Base-by-base conservation (phyloP, 2,113 vertebrate genomes). In the Phaetusa simplex region DNA sequence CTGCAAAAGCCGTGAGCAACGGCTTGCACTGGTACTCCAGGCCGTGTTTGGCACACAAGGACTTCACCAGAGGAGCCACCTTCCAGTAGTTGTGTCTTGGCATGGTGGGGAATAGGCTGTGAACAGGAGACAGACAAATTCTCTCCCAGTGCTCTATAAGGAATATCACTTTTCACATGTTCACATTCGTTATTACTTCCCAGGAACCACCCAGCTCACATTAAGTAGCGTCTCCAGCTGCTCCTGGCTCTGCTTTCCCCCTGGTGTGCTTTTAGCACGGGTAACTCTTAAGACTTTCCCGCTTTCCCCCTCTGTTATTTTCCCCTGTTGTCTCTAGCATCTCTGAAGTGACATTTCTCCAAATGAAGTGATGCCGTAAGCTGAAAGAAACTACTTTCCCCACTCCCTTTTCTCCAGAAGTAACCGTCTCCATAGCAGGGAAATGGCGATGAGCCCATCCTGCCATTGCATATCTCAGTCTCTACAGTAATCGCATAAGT, bases 21-120 rank as follows among this genome's bases (percentile, higher is more conserved):
- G 98, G 94, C 90, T 99, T 99, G 30, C 97, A 97, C 27, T 98
- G 96, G 88, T 99, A 98, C 30, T 97, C 61, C 0, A 98, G 5
- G 74, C 98, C 97, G 0, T 99, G 97, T 76, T 98, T 98, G 95
- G 97, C 96, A 67, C 98, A 99, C 91, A 99, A 56, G 34, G 98
- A 98, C 86, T 53, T 98, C 82, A 99, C 98, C 73, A 99, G 95
- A n/a, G 98, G 98, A 4, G 98, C 97, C 87, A 98, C 98, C 80
- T 98, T 98, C 91, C 97, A 95, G 97, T 98, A 99, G 64, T 98
- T 98, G 95, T 99, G 98, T 14, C 98, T 94, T 5, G 98, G 98
- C 98, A 98, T 98, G 0, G 84, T 72, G 8, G 98, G 98, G 90
- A 99, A 99, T 0, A 99, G 94, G 90, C 98, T 98, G 95, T 3